Evolutionary conservation across 1,140 invertebrate species (phyloP).

Genomic region (Bombus waltoni): DNA sequence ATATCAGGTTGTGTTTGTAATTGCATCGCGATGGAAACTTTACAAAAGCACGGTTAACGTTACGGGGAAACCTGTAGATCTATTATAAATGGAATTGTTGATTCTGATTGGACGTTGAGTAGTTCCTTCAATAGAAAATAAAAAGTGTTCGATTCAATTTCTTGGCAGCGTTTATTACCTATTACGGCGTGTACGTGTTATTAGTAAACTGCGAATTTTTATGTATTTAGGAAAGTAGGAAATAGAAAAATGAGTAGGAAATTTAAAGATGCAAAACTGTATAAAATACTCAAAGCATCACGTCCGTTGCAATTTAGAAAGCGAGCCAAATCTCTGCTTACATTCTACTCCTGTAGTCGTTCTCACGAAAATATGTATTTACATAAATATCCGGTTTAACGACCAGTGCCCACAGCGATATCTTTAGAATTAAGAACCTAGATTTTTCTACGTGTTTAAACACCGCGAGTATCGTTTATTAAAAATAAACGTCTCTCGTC

Average conservation of each 20-base stretch:
- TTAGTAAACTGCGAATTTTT: background rate
- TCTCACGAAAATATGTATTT: background rate
- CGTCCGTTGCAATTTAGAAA: no score
- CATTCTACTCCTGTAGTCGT: no score
- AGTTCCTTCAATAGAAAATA: no score
- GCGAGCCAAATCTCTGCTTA: no score
- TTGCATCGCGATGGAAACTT: slow-evolving; percentile 41
- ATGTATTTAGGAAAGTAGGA: background rate
- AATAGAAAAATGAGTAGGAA: background rate
- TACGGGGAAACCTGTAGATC: background rate
- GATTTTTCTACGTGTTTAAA: background rate
- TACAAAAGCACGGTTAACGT: background rate
- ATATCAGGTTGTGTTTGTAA: slow-evolving; percentile 45
- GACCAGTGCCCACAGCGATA: background rate
- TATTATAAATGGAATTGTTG: slow-evolving; percentile 9
- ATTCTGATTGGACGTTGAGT: background rate
- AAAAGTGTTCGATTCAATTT: background rate
- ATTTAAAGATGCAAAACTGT: background rate
- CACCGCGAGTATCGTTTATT: background rate
- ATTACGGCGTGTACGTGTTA: background rate
- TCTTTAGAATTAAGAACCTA: background rate
- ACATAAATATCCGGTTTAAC: background rate
- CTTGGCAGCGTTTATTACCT: background rate
- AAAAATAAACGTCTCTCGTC: background rate
- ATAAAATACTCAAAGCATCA: background rate